phyloP scores from a whole-genome alignment of 1,140 invertebrate genomes.

The Nasonia vitripennis region DNA sequence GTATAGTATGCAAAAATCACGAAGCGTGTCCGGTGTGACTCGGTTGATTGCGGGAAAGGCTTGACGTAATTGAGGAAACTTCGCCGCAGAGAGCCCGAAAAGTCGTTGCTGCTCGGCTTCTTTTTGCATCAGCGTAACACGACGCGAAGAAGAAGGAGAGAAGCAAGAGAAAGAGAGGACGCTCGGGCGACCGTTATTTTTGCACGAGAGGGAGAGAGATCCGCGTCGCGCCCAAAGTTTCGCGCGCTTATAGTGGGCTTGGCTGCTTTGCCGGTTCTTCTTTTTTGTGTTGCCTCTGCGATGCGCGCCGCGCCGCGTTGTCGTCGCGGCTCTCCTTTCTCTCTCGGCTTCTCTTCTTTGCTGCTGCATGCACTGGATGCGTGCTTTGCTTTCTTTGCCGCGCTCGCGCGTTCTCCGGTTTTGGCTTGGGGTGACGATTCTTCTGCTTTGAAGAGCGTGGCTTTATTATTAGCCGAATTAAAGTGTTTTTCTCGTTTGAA shows the following conservation, averaged over 20 bases:
- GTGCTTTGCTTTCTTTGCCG: neutral
- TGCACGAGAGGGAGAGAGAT: slow-evolving; percentile 5
- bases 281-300: neutral
- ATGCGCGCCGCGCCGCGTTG: neutral
- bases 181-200: slow-evolving; percentile 34
- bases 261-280: neutral
- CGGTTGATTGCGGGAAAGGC: slow-evolving; percentile 32
- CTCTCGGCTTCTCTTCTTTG: neutral
- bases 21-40: slow-evolving; percentile 12
- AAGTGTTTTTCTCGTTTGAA: no score
- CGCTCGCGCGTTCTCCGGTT: neutral
- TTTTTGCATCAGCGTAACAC: neutral
- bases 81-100: slow-evolving; percentile 13
- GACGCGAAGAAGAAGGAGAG: neutral
- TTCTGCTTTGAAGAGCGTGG: neutral
- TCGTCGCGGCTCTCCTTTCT: neutral
- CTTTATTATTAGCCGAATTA: no score
- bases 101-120: neutral
- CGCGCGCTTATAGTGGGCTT: neutral
- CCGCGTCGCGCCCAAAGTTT: slow-evolving; percentile 31
- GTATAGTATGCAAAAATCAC: slow-evolving; percentile 30
- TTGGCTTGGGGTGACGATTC: neutral
- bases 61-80: slow-evolving; percentile 47
- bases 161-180: neutral
- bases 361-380: no score